Evolutionary conservation across 2,113 vertebrate species (phyloP), one percentile per base, ranked within the genome.

Genomic region (Microcebus ravelobensis): DNA sequence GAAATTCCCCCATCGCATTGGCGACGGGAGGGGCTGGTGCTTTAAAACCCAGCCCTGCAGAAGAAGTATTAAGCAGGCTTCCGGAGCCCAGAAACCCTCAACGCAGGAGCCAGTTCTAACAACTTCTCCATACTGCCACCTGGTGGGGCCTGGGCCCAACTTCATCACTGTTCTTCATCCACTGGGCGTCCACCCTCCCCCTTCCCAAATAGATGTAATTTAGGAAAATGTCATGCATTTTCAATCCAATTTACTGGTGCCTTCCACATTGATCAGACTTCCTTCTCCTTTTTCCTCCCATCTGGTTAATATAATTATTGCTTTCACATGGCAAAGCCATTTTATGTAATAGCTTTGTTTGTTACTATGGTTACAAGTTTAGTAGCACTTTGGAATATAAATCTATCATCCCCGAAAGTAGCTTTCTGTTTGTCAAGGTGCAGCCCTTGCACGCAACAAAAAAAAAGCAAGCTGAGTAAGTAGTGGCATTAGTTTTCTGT

Each of bases 91-190:
- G 17, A 93, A 65, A 50, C 81, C 90, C 70, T 80, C 80, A 61
- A 15, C 31, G 21, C 29, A 59, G 71, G 42, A 57, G 73, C 12
- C 5, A 45, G 79, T 55, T 61, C 48, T 76, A 55, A 57, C 52
- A 63, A 68, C 90, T 96, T 96, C 55, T 96, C 73, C 81, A 77
- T 55, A 96, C 98, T 98, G 98, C 98, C 98, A 97, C 97, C 98
- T 98, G 96, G 97, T 97, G 98, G 98, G 92, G 11, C 8, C 73
- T 15, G 67, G 27, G 2, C 84, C 57, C 92, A 96, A 17, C 68
- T 95, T 76, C 79, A 92, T 2, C 63, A 12, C 23, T 0, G 31
- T 29, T 50, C 74, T 29, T 85, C 31, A 1, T 65, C 29, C 42
- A 27, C 45, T 6, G 31, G n/a, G 48, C 34, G 57, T 36, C 1